phyloP scores from a whole-genome alignment of 2,797 vertebrate genomes.

The Sebastolobus altivelis region DNA sequence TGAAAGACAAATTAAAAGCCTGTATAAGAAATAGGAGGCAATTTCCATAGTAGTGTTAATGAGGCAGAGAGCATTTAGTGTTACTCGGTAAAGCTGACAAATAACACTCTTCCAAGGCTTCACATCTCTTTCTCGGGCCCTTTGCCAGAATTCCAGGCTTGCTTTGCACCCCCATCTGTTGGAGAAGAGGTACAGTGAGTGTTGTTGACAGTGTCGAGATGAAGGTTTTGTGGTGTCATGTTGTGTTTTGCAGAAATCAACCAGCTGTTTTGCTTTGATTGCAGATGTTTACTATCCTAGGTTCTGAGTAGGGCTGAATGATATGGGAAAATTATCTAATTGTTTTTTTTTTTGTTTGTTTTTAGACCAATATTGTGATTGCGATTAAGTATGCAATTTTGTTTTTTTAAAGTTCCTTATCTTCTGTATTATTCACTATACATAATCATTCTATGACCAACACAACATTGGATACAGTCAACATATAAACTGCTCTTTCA shows the following conservation, averaged over 20 bases:
- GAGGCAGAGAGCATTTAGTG: slow-evolving; percentile 67
- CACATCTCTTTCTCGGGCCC: slow-evolving; percentile 32
- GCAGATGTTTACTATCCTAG: slow-evolving; percentile 23
- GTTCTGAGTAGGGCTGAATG: background rate
- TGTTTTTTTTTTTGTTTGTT: background rate
- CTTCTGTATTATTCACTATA: too few species aligned
- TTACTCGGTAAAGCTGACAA: slow-evolving; percentile 62
- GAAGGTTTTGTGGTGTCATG: slow-evolving; percentile 21
- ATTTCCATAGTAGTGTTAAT: slow-evolving; percentile 67
- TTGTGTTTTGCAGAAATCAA: slow-evolving; percentile 25
- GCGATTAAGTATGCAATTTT: background rate
- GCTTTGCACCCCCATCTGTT: slow-evolving; percentile 46
- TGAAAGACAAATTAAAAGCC: slow-evolving; percentile 64
- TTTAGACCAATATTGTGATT: background rate
- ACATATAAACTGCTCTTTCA: background rate
- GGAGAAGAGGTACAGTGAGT: slow-evolving; percentile 2
- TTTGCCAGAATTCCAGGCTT: slow-evolving; percentile 41
- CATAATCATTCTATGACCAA: background rate
- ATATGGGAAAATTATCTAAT: background rate
- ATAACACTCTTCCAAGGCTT: slow-evolving; percentile 56
- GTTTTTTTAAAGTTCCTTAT: background rate
- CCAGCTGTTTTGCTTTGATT: slow-evolving; percentile 39
- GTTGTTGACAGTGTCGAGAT: slow-evolving; percentile 39
- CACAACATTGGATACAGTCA: background rate
- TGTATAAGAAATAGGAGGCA: slow-evolving; percentile 55